Conservation (phyloP, 2,113 vertebrate species). For the Columba janthina region DNA sequence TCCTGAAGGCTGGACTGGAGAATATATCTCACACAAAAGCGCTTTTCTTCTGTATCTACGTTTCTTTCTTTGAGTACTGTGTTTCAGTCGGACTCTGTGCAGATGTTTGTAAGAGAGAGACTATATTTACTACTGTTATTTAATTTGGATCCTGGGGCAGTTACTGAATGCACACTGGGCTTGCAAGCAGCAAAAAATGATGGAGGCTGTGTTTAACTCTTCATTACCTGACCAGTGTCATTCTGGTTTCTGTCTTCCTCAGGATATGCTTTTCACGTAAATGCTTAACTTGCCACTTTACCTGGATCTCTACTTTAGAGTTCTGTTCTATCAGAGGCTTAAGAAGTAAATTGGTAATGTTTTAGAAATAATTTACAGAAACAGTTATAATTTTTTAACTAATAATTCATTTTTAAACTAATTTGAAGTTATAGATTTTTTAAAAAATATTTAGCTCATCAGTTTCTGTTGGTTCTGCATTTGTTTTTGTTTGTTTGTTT, state of each 20-base stretch:
- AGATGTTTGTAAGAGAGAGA: conserved; percentile 24
- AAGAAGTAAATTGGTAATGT: background rate
- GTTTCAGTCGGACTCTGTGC: background rate
- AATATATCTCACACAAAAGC: background rate
- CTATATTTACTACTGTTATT: conserved; percentile 1
- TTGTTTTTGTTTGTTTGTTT: accelerated
- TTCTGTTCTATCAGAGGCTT: background rate
- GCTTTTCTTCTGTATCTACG: background rate
- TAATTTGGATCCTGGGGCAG: conserved; percentile 30
- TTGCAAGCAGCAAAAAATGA: background rate
- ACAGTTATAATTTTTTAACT: background rate
- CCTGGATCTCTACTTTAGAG: background rate
- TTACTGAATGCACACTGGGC: background rate
- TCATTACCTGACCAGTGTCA: background rate
- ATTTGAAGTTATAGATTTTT: background rate
- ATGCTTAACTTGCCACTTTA: background rate
- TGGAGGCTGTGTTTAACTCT: conserved; percentile 10
- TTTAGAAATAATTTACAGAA: background rate
- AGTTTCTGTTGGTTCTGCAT: background rate
- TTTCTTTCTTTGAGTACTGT: background rate
- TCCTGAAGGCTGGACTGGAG: background rate
- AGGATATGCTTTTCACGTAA: background rate
- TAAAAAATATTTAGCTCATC: background rate
- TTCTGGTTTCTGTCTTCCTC: background rate
- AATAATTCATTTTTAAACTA: background rate